These are phyloP conservation scores for Himalopsyche kuldschensis DNA, from an alignment of 2,888 invertebrate genomes.

Conservation along the genomic window DNA sequence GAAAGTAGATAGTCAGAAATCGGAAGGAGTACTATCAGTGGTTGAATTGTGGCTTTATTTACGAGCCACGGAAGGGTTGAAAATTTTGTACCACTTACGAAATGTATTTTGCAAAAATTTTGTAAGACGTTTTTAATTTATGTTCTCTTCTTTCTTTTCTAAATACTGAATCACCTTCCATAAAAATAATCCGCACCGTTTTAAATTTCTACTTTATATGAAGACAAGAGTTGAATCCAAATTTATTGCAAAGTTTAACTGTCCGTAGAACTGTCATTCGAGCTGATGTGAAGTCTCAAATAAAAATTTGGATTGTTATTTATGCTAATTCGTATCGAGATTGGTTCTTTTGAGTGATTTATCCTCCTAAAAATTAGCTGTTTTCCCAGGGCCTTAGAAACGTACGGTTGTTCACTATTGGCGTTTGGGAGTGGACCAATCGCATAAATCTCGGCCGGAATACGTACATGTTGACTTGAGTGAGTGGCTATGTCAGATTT, in stretches of 20 bases:
- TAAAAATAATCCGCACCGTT: no score
- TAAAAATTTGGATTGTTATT: background rate
- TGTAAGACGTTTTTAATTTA: no score
- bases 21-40: no score
- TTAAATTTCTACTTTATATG: background rate
- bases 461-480: background rate
- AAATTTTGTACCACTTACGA: no score
- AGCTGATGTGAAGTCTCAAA: background rate
- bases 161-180: no score
- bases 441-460: background rate
- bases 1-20: no score
- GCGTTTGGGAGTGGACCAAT: background rate
- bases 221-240: background rate
- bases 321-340: background rate
- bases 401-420: background rate
- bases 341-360: background rate
- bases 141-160: no score
- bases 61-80: no score
- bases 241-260: background rate
- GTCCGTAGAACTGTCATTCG: background rate
- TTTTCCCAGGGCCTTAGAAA: background rate
- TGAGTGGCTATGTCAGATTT: background rate
- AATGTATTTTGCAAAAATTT: no score
- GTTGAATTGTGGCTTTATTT: no score
- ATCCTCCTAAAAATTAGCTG: background rate